Evolutionary conservation across 2,797 vertebrate species (phyloP), one percentile per base, ranked within the genome.

Genomic region (Potorous gilbertii): DNA sequence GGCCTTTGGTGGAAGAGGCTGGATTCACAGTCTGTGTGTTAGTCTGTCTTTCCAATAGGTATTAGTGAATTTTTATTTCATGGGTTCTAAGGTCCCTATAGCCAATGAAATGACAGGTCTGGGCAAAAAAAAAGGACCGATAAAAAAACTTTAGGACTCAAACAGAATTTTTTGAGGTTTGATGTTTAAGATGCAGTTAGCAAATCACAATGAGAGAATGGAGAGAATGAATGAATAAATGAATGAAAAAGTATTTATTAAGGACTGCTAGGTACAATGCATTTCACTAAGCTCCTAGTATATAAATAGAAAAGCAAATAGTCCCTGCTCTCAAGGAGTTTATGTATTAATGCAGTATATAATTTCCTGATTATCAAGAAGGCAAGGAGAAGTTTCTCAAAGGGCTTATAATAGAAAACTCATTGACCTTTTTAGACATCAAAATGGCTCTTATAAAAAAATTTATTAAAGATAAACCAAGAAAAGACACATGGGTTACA

Each of bases 1-100:
- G 97, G 96, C 97, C 98, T 97, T 96, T 95, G 98, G 94, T 28
- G 96, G 94, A 97, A 96, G 91, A n/a, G 96, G 94, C 97, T 87
- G 97, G 95, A 54, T 92, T 95, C 97, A 94, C 40, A 93, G 96
- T 66, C 52, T 28, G 16, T 40, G n/a, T 50, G 95, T 97, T 97
- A 97, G 96, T 97, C 95, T 96, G 93, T 92, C 96, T 97, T 97
- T 98, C 92, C 96, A 90, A 40, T 50, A 92, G 90, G 91, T 56
- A 50, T 28, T 16, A 93, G 59, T 54, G 31, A 59, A 74, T 31
- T 90, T 94, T 96, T 97, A 95, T 93, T 93, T 93, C 90, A 92
- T 56, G 93, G 12, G 50, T 50, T 93, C 28, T 9, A 55, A 55
- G 56, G 5, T 91, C 18, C n/a, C 18, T 40, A 21, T 40, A 40